phyloP scores from a whole-genome alignment of 2,888 invertebrate genomes.

The Lamellibrachia satsuma region DNA sequence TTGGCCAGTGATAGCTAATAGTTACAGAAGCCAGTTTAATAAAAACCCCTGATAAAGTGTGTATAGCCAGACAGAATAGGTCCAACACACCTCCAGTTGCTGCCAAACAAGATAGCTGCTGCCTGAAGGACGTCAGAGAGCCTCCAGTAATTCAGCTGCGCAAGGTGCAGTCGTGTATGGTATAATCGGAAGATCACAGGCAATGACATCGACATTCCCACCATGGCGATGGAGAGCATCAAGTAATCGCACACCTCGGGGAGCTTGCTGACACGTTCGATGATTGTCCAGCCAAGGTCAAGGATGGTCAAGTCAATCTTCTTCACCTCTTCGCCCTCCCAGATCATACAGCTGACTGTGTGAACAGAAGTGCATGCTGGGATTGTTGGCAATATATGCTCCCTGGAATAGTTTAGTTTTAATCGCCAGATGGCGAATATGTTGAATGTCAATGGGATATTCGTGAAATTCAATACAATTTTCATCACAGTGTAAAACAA shows the following conservation, averaged over 20 bases:
- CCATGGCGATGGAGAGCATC: constrained; percentile 68
- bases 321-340: constrained; percentile 89
- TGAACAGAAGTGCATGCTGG: constrained; percentile 19
- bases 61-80: neutral
- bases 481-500: no score
- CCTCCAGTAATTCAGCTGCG: constrained; percentile 24
- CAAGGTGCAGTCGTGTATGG: constrained; percentile 40
- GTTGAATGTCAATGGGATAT: no score
- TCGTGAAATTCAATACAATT: neutral
- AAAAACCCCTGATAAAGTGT: neutral
- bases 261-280: constrained; percentile 69
- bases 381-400: neutral
- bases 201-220: constrained; percentile 50
- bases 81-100: constrained; percentile 39
- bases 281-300: constrained; percentile 93
- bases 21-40: no score
- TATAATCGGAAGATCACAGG: constrained; percentile 58
- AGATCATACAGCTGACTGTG: constrained; percentile 92
- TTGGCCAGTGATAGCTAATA: neutral
- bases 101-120: constrained; percentile 33
- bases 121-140: constrained; percentile 19
- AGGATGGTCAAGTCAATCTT: constrained; percentile 92
- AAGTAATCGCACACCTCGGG: constrained; percentile 83
- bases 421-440: neutral
- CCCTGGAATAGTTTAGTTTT: neutral